Base-by-base conservation (phyloP, 2,797 vertebrate species). In the Aldrovandia affinis region DNA sequence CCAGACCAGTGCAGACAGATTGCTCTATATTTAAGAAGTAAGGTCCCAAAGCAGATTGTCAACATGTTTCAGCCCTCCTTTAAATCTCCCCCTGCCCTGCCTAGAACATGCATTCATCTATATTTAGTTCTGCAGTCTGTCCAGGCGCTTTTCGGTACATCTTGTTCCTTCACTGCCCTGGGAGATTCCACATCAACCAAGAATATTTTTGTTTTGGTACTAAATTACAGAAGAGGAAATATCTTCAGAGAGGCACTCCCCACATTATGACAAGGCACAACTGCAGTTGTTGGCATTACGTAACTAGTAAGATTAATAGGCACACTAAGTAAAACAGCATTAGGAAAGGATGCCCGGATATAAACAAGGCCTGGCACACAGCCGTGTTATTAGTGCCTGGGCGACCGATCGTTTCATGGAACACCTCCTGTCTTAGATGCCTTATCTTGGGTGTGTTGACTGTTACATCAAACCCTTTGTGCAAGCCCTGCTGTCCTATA, bases 1-100 rank as follows among this genome's bases (percentile, higher is more conserved):
- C 78, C 55, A 52, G 61, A 87, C 87, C 81, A 82, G 83, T 83
- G 75, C 25, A 65, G 85, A 86, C 92, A 93, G 92, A 93, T 84
- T 91, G 90, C 81, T 87, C 88, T 86, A 84, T 50, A 84, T 89
- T 88, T 91, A 91, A 89, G 88, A 91, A 80, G 83, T 36, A 83
- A 47, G 79, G 55, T 30, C 70, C 86, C 81, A 87, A 88, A 93
- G 82, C 55, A 63, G 36, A 63, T 14, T 42, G 33, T n/a, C 22
- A 39, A 42, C 36, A 47, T 44, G 36, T 39, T 63, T 63, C 25
- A 61, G 55, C 42, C 20, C 25, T n/a, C 33, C 33, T 63, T 63
- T 36, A 55, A 20, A 47, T 30, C 36, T 50, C 6, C 6, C 18
- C 36, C 68, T 36, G 3, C 15, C 68, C 68, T 39, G 68, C 57